Percentiles rank a stretch among this genome's conserved stretches.
phyloP scores from a whole-genome alignment of 1,140 invertebrate genomes.

The Drosophila subpulchrella region DNA sequence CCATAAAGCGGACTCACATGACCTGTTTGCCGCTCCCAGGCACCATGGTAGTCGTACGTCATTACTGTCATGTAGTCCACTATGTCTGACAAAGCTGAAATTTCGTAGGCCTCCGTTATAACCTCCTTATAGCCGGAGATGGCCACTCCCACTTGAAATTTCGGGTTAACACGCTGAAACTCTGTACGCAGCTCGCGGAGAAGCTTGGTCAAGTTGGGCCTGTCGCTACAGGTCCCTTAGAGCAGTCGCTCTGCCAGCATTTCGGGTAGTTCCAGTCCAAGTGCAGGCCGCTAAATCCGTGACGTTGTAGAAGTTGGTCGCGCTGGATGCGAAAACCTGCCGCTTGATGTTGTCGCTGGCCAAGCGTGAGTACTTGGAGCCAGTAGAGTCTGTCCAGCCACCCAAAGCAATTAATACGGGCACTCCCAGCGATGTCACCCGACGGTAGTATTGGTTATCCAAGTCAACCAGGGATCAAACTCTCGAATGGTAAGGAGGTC shows the following conservation, averaged over 20 bases:
- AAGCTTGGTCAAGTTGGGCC: conserved; percentile 90
- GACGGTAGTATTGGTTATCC: conserved; percentile 89
- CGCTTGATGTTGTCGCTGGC: conserved; percentile 88
- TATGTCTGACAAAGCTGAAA: conserved; percentile 88
- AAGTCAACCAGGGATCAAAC: conserved; percentile 94
- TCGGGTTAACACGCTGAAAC: conserved; percentile 87
- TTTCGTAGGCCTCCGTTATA: conserved; percentile 92
- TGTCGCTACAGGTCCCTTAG: conserved; percentile 91
- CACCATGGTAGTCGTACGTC: conserved; percentile 95
- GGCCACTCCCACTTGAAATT: conserved; percentile 91
- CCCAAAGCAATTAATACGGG: conserved; percentile 92
- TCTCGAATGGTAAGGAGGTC: conserved; percentile 90
- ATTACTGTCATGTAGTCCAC: conserved; percentile 94
- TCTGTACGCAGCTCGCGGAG: conserved; percentile 92
- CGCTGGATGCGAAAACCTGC: conserved; percentile 89
- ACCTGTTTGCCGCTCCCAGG: conserved; percentile 92
- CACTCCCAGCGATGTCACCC: conserved; percentile 75
- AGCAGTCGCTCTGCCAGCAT: conserved; percentile 96
- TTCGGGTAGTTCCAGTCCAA: conserved; percentile 96
- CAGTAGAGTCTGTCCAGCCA: conserved; percentile 95
- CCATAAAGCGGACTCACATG: conserved; percentile 93
- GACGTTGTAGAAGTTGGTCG: conserved; percentile 89
- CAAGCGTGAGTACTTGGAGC: conserved; percentile 92
- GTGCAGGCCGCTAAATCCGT: conserved; percentile 93
- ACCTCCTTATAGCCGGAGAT: conserved; percentile 96